Base-by-base conservation (phyloP, 1,140 invertebrate genomes). In the Riptortus pedestris region DNA sequence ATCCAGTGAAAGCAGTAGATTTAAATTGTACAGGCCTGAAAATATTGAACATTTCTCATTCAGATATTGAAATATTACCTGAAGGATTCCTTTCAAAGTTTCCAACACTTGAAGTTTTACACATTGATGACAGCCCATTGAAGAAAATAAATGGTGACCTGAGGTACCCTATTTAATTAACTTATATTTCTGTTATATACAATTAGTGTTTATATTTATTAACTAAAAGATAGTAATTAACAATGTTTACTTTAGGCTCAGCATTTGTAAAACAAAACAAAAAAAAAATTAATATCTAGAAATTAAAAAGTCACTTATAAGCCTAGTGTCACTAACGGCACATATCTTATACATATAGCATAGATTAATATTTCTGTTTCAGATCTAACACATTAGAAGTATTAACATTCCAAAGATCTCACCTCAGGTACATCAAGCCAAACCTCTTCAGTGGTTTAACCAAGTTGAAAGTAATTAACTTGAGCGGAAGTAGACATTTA, bases 111-210 rank as follows among this genome's bases (percentile, higher is more conserved):
- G 1, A 55, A 12, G 22, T 55, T 24, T 55, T 55, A 26, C 22
- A 55, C 26, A 55, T 55, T 16, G 51, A 24, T 14, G 24, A 55
- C 12, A 55, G 26, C 26, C 51, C 51, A 16, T 24, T 55, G 4
- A 55, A 24, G 22, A 55, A 55, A 55, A 55, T 55, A 55, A 55
- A 38, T 38, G 31, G 51, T 22, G 51, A 55, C 51, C 24, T 55
- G 22, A 24, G 5, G 51, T 55, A 26, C 5, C n/a, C n/a, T n/a
- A n/a, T n/a, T n/a, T n/a, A n/a, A n/a, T n/a, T n/a, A n/a, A n/a
- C n/a, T n/a, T n/a, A n/a, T n/a, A n/a, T n/a, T n/a, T n/a, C n/a
- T n/a, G n/a, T n/a, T n/a, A n/a, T n/a, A n/a, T n/a, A n/a, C n/a
- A n/a, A n/a, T n/a, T n/a, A n/a, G n/a, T n/a, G n/a, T n/a, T n/a